Evolutionary conservation across 2,888 invertebrate species (phyloP), one percentile per base, ranked within the genome.

Genomic region (Drosophila paranaensis): DNA sequence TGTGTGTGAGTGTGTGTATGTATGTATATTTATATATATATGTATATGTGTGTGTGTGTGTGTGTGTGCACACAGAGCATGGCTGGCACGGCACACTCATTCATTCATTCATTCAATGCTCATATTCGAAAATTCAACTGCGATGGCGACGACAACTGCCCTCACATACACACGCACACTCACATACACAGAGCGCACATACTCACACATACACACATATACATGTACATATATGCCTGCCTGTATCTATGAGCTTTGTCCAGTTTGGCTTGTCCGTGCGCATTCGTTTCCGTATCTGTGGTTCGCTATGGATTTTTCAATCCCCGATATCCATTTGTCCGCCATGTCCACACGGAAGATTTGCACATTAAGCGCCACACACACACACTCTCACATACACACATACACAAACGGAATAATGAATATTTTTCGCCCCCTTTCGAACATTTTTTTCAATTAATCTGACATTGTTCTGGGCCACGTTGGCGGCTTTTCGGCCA

Each of bases 221-320:
- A n/a, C n/a, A n/a, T n/a, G n/a, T n/a, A n/a, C n/a, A n/a, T 48
- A 58, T 68, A 61, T 80, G 81, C 45, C 65, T 61, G 61, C 71
- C 54, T 77, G 55, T 63, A 78, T 85, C 77, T 78, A 79, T 69
- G 78, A 60, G 58, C 66, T 70, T 63, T 60, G 71, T 58, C 58
- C 55, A 13, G 53, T 71, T 63, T 53, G 66, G 71, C 48, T 74
- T 67, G 79, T 65, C 60, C 63, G 54, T 71, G 67, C 67, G 62
- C 64, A 73, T 54, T 71, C 73, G 79, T 69, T 77, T 82, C 66
- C 76, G 76, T 74, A 72, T 85, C 82, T 88, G 90, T 89, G 88
- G 88, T 82, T 88, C 89, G 82, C 87, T 90, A 90, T 88, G 91
- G 90, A 90, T 90, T 91, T 91, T 91, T 87, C 90, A 88, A 90